A percentile compares a stretch with the other conserved stretches of the same genome.
These are phyloP conservation scores for Urocitellus parryii DNA, from an alignment of 2,113 vertebrate genomes.

Conservation along the genomic window DNA sequence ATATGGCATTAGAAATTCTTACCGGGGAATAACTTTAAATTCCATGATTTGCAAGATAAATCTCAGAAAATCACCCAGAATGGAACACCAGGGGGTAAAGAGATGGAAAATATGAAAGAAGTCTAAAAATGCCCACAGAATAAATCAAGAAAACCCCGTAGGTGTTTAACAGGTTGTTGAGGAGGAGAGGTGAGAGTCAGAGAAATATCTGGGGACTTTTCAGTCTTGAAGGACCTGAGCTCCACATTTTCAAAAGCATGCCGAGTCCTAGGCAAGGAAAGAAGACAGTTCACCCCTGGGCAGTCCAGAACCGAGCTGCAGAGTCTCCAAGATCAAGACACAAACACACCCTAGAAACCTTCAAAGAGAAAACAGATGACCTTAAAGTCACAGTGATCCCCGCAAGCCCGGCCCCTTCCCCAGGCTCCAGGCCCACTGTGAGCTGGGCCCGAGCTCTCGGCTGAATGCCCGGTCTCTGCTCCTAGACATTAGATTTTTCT, in stretches of 20 bases:
- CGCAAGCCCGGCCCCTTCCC: neutral
- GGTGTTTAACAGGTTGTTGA: neutral
- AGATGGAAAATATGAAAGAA: conserved; percentile 21
- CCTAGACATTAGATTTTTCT: no score
- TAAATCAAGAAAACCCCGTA: neutral
- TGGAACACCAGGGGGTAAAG: neutral
- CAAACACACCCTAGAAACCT: neutral
- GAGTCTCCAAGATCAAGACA: neutral
- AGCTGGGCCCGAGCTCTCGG: neutral
- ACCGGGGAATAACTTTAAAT: neutral
- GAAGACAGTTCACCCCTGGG: neutral
- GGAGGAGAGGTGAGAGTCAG: neutral
- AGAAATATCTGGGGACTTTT: neutral
- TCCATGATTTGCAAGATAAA: conserved; percentile 2
- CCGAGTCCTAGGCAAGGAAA: neutral
- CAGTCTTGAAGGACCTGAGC: neutral
- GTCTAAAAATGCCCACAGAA: neutral
- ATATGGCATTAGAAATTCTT: neutral
- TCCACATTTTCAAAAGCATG: neutral
- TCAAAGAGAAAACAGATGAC: neutral
- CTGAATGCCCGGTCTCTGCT: neutral
- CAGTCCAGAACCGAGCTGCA: rapidly evolving
- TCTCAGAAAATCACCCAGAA: neutral
- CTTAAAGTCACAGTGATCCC: neutral
- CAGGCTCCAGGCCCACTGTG: neutral